phyloP scores from a whole-genome alignment of 2,888 invertebrate species.

The Dorcus hopei region DNA sequence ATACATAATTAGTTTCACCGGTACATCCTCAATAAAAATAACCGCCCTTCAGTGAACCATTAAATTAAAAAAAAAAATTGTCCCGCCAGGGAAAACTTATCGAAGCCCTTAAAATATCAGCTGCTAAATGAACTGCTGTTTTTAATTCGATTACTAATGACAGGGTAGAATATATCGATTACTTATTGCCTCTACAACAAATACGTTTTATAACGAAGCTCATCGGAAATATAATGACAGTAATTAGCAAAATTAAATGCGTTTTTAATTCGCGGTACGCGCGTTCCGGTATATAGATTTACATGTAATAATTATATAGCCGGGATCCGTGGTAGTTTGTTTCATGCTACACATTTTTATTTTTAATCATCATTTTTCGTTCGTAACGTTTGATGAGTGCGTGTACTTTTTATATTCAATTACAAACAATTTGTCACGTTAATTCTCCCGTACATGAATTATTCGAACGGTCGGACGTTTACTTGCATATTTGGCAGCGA shows the following conservation, averaged over 20 bases:
- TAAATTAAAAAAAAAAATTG: slow-evolving; percentile 13
- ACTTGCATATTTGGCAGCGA: slow-evolving; percentile 16
- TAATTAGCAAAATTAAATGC: slow-evolving; percentile 15
- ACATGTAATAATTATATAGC: background rate
- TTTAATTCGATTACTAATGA: slow-evolving; percentile 19
- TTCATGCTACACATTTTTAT: too few species aligned
- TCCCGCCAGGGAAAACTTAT: background rate
- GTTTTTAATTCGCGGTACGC: background rate
- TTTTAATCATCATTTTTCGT: too few species aligned
- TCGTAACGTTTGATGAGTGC: too few species aligned
- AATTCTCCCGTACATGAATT: slow-evolving; percentile 16
- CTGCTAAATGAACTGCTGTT: slow-evolving; percentile 14
- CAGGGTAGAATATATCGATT: slow-evolving; percentile 21
- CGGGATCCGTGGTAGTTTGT: background rate
- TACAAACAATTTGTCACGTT: slow-evolving; percentile 15
- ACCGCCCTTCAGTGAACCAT: slow-evolving; percentile 12
- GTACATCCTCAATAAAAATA: slow-evolving; percentile 11
- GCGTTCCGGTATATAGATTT: background rate
- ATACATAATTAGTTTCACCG: too few species aligned
- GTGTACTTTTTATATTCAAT: slow-evolving; percentile 6
- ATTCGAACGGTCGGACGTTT: slow-evolving; percentile 16
- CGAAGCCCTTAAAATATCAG: slow-evolving; percentile 14
- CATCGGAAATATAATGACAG: slow-evolving; percentile 10
- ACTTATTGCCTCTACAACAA: slow-evolving; percentile 9
- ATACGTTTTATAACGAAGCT: slow-evolving; percentile 15